phyloP scores from a whole-genome alignment of 37 sponge, comb jelly and placozoan genomes.

The Beroe ovata region DNA sequence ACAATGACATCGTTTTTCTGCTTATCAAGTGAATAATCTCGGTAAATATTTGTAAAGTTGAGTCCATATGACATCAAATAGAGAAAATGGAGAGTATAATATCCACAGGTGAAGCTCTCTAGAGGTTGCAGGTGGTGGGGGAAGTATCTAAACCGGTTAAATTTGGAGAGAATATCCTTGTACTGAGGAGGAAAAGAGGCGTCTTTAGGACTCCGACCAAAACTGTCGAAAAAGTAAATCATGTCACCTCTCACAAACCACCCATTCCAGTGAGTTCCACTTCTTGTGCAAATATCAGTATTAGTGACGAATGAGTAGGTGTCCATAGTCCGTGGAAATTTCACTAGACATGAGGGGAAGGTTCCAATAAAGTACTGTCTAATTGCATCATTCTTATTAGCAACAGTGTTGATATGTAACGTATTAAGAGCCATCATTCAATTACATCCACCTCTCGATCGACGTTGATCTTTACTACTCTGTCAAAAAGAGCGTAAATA shows the following conservation, averaged over 20 bases:
- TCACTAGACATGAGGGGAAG: neutral
- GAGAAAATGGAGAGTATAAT: slow-evolving; percentile 16
- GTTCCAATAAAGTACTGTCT: slow-evolving; percentile 21
- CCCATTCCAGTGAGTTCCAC: slow-evolving; percentile 7
- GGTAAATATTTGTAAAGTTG: neutral
- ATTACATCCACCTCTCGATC: neutral
- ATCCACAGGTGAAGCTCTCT: neutral
- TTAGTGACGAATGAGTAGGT: neutral
- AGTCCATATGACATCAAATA: slow-evolving; percentile 8
- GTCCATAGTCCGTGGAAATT: neutral
- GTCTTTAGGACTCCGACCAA: slow-evolving; percentile 8
- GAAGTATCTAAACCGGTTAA: neutral
- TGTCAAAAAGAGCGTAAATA: neutral
- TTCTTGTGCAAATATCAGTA: neutral
- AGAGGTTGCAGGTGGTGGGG: neutral
- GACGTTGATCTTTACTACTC: neutral
- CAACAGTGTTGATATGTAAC: neutral
- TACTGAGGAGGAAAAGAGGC: neutral
- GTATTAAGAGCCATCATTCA: neutral
- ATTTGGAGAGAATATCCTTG: neutral
- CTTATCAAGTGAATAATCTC: neutral
- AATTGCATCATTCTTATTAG: neutral
- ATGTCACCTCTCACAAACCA: neutral
- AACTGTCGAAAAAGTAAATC: neutral
- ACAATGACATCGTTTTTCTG: slow-evolving; percentile 6